phyloP scores from a whole-genome alignment of 2,888 invertebrate genomes.

The Barypeithes pellucidus region DNA sequence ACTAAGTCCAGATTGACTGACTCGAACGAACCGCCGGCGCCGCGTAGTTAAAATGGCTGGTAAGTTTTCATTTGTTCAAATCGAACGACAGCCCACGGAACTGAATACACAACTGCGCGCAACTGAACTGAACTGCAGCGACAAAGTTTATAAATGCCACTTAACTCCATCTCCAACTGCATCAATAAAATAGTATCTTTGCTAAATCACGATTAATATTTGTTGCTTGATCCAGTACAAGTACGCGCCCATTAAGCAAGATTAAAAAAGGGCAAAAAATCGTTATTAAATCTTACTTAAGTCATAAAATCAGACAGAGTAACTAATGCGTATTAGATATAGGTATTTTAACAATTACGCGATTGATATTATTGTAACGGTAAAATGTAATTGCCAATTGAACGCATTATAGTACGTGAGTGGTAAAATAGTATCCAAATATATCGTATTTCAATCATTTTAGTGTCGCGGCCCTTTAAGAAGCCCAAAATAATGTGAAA shows the following conservation, averaged over 20 bases:
- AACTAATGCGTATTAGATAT: constrained; percentile 43
- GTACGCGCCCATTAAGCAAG: constrained; percentile 32
- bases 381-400: constrained; percentile 15
- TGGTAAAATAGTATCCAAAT: constrained; percentile 21
- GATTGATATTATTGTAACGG: constrained; percentile 24
- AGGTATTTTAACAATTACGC: constrained; percentile 44
- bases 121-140: too few relatives aligned
- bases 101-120: too few relatives aligned
- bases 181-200: constrained; percentile 10
- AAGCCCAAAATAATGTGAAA: too few relatives aligned
- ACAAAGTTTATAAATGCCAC: too few relatives aligned
- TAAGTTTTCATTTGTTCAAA: too few relatives aligned
- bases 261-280: constrained; percentile 14
- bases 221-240: constrained; percentile 31
- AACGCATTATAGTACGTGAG: constrained; percentile 4
- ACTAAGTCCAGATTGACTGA: too few relatives aligned
- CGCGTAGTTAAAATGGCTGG: too few relatives aligned
- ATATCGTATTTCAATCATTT: too few relatives aligned
- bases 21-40: too few relatives aligned
- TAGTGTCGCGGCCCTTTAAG: too few relatives aligned
- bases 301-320: constrained; percentile 41
- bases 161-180: too few relatives aligned
- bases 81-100: too few relatives aligned
- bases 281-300: constrained; percentile 39
- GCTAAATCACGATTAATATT: constrained; percentile 42